phyloP scores from a whole-genome alignment of 2,888 invertebrate species.

The Cataglyphis livida region DNA sequence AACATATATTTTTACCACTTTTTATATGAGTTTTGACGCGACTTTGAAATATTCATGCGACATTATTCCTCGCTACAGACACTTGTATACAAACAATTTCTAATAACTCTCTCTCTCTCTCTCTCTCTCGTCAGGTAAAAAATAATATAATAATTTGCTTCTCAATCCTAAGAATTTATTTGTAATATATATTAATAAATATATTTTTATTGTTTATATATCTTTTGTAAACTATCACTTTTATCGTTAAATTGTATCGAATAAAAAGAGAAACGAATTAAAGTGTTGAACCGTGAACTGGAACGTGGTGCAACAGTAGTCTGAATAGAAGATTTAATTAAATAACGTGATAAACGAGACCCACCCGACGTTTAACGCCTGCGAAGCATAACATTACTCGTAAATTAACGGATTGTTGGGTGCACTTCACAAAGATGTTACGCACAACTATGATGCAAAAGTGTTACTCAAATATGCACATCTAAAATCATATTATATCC shows the following conservation, averaged over 20 bases:
- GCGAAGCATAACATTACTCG: slow-evolving; percentile 54
- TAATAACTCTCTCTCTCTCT: neutral
- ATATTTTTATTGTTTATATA: neutral
- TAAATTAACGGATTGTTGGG: slow-evolving; percentile 58
- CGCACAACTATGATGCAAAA: neutral
- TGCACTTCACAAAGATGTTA: slow-evolving; percentile 48
- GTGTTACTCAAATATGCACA: slow-evolving; percentile 25
- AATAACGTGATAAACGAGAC: slow-evolving; percentile 48
- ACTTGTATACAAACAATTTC: neutral
- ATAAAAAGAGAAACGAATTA: slow-evolving; percentile 8
- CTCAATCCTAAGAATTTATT: neutral
- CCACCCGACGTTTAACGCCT: slow-evolving; percentile 49
- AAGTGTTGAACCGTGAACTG: slow-evolving; percentile 28
- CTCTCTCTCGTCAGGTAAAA: neutral
- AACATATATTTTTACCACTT: neutral
- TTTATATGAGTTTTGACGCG: neutral
- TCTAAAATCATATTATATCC: slow-evolving; percentile 62
- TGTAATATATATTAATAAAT: neutral
- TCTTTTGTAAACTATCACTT: neutral
- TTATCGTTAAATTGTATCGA: slow-evolving; percentile 32
- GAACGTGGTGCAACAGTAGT: slow-evolving; percentile 38
- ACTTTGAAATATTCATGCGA: neutral
- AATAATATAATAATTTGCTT: neutral
- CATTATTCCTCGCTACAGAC: neutral
- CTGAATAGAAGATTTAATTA: slow-evolving; percentile 55